phyloP scores from a whole-genome alignment of 2,888 invertebrate species.

The Monochamus alternatus region DNA sequence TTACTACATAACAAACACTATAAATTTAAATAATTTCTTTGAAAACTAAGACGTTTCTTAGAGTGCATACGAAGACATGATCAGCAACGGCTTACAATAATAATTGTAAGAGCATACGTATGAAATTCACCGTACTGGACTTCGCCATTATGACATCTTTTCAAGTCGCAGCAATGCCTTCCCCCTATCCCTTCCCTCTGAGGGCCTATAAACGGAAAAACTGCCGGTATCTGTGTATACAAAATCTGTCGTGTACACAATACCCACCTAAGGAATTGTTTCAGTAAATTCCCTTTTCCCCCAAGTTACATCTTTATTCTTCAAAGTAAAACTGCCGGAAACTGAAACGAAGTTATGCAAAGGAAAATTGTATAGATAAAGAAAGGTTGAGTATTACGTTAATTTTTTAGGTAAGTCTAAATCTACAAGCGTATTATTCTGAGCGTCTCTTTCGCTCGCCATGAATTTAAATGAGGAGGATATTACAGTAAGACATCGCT shows the following conservation, averaged over 20 bases:
- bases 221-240: constrained; percentile 29
- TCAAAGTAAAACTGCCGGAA: constrained; percentile 24
- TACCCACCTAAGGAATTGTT: constrained; percentile 33
- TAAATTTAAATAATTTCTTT: too few species aligned
- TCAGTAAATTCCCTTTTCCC: constrained; percentile 36
- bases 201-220: background rate
- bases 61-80: too few species aligned
- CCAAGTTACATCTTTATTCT: constrained; percentile 29
- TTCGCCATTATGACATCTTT: too few species aligned
- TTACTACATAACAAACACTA: too few species aligned
- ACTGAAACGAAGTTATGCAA: constrained; percentile 37
- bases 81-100: too few species aligned
- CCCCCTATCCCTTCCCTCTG: background rate
- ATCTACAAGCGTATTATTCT: constrained; percentile 40
- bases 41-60: too few species aligned
- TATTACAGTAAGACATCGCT: constrained; percentile 55
- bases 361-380: constrained; percentile 37
- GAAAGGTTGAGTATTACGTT: constrained; percentile 38
- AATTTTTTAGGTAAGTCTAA: constrained; percentile 39
- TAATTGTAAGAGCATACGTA: too few species aligned
- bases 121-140: too few species aligned
- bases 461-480: constrained; percentile 57
- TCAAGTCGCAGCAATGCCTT: too few species aligned
- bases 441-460: constrained; percentile 39
- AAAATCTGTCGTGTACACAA: constrained; percentile 33